These are phyloP conservation scores for Tuta absoluta DNA, from an alignment of 2,888 invertebrate species.

Conservation along the genomic window DNA sequence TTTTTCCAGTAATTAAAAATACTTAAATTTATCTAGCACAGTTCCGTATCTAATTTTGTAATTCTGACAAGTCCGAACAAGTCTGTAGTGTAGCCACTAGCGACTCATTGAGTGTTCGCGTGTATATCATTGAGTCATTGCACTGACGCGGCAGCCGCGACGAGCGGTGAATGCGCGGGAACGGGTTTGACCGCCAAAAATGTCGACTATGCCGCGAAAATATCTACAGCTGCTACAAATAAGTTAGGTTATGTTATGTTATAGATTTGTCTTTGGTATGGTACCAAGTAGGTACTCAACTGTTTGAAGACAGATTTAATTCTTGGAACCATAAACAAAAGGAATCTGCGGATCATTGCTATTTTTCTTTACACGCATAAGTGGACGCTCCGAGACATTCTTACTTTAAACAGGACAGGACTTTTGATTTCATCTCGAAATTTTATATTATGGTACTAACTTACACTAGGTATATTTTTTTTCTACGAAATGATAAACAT, in stretches of 20 bases:
- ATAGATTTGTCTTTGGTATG: too few relatives aligned
- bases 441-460: too few relatives aligned
- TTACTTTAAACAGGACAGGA: too few relatives aligned
- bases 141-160: conserved; percentile 9
- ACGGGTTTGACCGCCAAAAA: conserved; percentile 19
- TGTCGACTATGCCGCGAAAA: neutral
- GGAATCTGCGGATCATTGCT: too few relatives aligned
- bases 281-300: too few relatives aligned
- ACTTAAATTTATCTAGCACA: conserved; percentile 10
- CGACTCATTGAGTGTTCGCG: neutral
- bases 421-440: too few relatives aligned
- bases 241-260: neutral
- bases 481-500: too few relatives aligned
- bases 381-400: too few relatives aligned
- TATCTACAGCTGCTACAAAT: neutral
- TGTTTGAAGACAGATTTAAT: too few relatives aligned
- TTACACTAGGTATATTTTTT: too few relatives aligned
- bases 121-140: conserved; percentile 15
- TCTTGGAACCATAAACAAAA: too few relatives aligned
- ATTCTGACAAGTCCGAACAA: conserved; percentile 5
- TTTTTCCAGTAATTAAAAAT: conserved; percentile 2
- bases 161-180: conserved; percentile 11
- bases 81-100: neutral
- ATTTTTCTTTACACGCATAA: too few relatives aligned
- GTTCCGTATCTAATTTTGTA: neutral